Percentiles rank a stretch among this genome's conserved stretches.
Evolutionary conservation across 2,113 vertebrate genomes (phyloP).

Genomic region (Notarius lentiginosus): DNA sequence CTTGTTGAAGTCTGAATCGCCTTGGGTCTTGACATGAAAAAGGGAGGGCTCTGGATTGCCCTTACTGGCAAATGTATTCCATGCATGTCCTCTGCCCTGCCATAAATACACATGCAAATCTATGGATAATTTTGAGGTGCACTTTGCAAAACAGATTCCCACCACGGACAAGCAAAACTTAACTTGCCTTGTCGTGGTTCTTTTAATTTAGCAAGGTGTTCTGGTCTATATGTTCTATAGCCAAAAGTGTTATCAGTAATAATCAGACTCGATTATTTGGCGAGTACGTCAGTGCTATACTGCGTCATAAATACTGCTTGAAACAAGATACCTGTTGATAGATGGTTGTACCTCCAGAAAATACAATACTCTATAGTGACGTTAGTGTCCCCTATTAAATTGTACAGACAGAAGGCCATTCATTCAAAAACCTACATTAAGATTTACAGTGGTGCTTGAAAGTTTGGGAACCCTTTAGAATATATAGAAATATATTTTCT

Average conservation of each 20-base stretch:
- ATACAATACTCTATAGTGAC: too few species aligned
- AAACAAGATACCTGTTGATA: neutral
- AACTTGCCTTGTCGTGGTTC: neutral
- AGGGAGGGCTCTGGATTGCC: neutral
- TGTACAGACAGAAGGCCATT: neutral
- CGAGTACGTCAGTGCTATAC: neutral
- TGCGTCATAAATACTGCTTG: neutral
- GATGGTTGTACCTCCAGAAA: neutral
- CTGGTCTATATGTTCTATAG: neutral
- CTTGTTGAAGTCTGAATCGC: neutral
- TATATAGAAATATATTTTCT: too few species aligned
- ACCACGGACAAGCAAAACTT: neutral
- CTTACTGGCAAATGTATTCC: constrained; percentile 4
- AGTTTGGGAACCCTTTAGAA: too few species aligned
- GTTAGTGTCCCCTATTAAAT: neutral
- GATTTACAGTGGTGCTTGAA: too few species aligned
- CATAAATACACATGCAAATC: constrained; percentile 32
- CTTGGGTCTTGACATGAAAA: constrained; percentile 10
- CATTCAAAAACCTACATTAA: neutral
- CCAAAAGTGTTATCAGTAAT: neutral
- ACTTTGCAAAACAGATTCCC: neutral
- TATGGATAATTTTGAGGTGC: constrained; percentile 5
- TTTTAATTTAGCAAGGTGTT: neutral
- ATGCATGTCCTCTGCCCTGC: neutral
- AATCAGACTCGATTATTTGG: neutral